Percentiles rank a stretch among this genome's conserved stretches.
Evolutionary conservation across 2,797 vertebrate species (phyloP).

Genomic region (Eremophila alpestris): DNA sequence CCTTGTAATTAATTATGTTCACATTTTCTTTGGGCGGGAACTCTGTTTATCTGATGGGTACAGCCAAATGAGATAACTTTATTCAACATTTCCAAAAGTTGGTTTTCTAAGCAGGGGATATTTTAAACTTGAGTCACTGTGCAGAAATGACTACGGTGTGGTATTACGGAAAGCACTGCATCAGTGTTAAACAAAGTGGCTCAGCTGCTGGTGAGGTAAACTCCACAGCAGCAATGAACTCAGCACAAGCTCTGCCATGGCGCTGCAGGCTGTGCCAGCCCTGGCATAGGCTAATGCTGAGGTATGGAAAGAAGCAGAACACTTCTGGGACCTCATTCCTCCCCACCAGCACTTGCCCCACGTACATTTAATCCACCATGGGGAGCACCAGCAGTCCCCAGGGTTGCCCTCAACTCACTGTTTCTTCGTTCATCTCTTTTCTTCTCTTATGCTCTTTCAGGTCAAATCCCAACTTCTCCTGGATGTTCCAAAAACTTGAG

Average conservation of each 20-base stretch:
- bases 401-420: background rate
- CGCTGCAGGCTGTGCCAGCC: background rate
- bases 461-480: background rate
- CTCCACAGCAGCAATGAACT: background rate
- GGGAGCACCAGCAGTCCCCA: background rate
- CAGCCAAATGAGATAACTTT: background rate
- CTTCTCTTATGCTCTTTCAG: background rate
- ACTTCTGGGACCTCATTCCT: background rate
- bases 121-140: background rate
- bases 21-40: background rate
- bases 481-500: background rate
- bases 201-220: background rate
- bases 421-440: background rate
- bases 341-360: background rate
- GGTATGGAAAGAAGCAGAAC: background rate
- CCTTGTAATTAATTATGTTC: constrained; percentile 12
- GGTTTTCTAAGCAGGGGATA: background rate
- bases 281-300: background rate
- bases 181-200: background rate
- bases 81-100: background rate
- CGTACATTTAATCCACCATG: rapidly evolving
- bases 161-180: background rate
- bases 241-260: background rate
- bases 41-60: background rate
- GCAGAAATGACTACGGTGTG: background rate